Evolutionary conservation across 2,113 vertebrate genomes (phyloP).

Genomic region (Taurulus bubalis): DNA sequence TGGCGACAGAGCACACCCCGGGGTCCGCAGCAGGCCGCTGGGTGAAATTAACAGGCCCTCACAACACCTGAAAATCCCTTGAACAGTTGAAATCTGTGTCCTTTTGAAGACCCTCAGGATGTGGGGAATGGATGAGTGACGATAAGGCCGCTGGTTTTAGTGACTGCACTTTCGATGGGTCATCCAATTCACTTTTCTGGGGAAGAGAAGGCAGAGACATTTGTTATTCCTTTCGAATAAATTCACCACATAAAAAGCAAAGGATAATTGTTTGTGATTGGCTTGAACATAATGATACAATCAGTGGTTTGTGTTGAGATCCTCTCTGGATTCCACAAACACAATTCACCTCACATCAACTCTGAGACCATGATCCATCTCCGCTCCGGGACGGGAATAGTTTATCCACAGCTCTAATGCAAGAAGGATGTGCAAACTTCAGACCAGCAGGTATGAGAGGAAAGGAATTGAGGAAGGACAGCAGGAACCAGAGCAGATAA

Average conservation of each 20-base stretch:
- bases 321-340: constrained; percentile 34
- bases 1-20: constrained; percentile 73
- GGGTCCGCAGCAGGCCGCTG: constrained; percentile 63
- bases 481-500: constrained; percentile 56
- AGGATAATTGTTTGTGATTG: constrained; percentile 21
- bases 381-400: constrained; percentile 25
- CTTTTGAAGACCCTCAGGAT: constrained; percentile 28
- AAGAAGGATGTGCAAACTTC: constrained; percentile 52
- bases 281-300: constrained; percentile 33
- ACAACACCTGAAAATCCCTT: constrained; percentile 51
- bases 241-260: constrained; percentile 42
- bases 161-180: constrained; percentile 49
- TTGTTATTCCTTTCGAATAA: constrained; percentile 24
- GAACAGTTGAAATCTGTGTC: constrained; percentile 24
- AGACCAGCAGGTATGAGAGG: constrained; percentile 62
- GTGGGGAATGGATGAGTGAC: constrained; percentile 17
- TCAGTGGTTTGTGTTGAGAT: constrained; percentile 33
- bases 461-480: constrained; percentile 45
- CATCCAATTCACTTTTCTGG: constrained; percentile 56
- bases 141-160: constrained; percentile 18
- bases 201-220: constrained; percentile 41
- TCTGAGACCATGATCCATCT: constrained; percentile 25
- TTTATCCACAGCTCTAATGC: constrained; percentile 44
- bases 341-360: constrained; percentile 64
- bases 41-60: constrained; percentile 19